Evolutionary conservation across 1,140 invertebrate species (phyloP).

Genomic region (Acyrthosiphon pisum): DNA sequence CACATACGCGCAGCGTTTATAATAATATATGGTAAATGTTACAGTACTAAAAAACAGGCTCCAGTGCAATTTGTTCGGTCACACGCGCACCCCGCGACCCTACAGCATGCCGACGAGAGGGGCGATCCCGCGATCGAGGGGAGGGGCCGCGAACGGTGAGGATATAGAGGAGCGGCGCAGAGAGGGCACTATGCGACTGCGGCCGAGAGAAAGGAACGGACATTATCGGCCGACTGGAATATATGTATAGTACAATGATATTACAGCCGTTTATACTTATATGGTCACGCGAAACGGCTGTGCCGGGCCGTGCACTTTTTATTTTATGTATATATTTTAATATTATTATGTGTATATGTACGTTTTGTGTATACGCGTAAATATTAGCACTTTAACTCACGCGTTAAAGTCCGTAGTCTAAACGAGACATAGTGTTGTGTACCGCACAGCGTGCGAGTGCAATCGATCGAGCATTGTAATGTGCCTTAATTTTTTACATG

Average conservation of each 20-base stretch:
- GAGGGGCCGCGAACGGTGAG: too few species aligned
- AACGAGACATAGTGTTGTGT: neutral
- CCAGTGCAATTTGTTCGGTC: conserved; percentile 17
- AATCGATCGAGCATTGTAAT: neutral
- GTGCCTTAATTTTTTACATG: neutral
- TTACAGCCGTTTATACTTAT: neutral
- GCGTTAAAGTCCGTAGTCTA: neutral
- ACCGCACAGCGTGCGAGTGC: too few species aligned
- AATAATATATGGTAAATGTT: conserved; percentile 32
- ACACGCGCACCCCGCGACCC: too few species aligned
- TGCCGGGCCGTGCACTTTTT: neutral
- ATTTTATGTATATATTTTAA: too few species aligned
- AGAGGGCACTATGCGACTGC: too few species aligned
- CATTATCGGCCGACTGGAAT: neutral
- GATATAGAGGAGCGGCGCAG: neutral
- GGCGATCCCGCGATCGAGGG: neutral
- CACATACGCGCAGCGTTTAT: neutral
- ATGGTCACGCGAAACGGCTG: neutral
- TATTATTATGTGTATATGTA: too few species aligned
- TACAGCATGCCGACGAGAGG: neutral
- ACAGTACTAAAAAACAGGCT: conserved; percentile 54
- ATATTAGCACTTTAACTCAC: neutral
- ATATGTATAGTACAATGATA: neutral
- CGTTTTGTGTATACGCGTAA: neutral
- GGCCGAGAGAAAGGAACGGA: neutral